Evolutionary conservation across 2,113 vertebrate genomes (phyloP).

Genomic region (Dasyurus viverrinus): DNA sequence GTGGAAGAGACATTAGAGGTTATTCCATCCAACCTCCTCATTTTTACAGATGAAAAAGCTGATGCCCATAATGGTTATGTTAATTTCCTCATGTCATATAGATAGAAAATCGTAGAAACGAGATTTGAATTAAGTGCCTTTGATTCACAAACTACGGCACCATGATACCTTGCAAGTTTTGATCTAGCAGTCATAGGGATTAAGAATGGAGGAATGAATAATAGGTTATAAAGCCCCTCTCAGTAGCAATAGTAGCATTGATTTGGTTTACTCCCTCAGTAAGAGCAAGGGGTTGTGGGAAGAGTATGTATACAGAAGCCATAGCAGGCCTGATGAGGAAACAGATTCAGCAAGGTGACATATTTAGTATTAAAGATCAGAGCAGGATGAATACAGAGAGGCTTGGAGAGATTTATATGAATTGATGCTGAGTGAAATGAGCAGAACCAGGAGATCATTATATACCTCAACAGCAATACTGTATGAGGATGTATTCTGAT

Average conservation of each 20-base stretch:
- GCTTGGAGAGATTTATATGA: too few relatives aligned
- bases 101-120: neutral
- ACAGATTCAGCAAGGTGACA: accelerated
- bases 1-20: neutral
- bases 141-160: neutral
- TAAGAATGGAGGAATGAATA: neutral
- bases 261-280: neutral
- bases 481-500: too few relatives aligned
- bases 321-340: neutral
- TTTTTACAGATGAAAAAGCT: neutral
- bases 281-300: neutral
- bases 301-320: neutral
- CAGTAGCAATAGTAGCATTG: accelerated
- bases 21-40: neutral
- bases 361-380: neutral
- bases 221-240: accelerated
- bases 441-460: too few relatives aligned
- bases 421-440: too few relatives aligned
- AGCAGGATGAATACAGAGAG: too few relatives aligned
- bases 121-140: neutral
- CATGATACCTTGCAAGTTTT: neutral
- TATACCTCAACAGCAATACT: too few relatives aligned
- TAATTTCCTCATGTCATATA: neutral
- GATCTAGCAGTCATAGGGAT: accelerated
- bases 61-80: neutral